These are phyloP conservation scores for Microcebus griseorufus DNA, from an alignment of 2,113 vertebrate genomes.

Conservation along the genomic window DNA sequence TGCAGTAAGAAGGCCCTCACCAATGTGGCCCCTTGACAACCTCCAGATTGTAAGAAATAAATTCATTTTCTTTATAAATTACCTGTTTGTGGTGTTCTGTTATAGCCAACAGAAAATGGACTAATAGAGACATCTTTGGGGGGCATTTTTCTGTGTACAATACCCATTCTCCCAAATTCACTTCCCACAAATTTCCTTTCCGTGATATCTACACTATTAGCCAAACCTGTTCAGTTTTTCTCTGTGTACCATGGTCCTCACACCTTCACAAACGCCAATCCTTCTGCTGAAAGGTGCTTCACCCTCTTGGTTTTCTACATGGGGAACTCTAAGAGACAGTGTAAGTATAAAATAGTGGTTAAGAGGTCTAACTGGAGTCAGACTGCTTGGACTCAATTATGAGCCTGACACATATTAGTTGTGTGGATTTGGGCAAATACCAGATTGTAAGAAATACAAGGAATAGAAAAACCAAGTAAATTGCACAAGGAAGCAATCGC, in stretches of 20 bases:
- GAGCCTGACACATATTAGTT: background rate
- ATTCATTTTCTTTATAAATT: background rate
- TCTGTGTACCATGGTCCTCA: background rate
- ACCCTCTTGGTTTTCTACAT: background rate
- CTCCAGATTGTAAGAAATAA: background rate
- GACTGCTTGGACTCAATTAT: background rate
- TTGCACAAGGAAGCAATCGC: background rate
- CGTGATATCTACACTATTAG: background rate
- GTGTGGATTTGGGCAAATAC: background rate
- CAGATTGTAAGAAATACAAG: background rate
- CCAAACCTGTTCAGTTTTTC: background rate
- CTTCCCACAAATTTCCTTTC: background rate
- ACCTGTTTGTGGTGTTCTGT: background rate
- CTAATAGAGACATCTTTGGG: background rate
- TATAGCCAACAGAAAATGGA: background rate
- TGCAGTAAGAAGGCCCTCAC: background rate
- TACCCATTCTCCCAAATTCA: background rate
- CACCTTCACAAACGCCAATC: background rate
- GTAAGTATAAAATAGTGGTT: background rate
- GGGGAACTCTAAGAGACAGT: background rate
- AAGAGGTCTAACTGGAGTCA: background rate
- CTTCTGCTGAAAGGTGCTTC: background rate
- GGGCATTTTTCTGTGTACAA: background rate
- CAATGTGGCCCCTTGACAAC: background rate
- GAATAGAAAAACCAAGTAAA: background rate